A percentile compares a stretch with the other conserved stretches of the same genome.
Conservation (phyloP, 2,797 vertebrate genomes). For the Tokudaia muenninki region DNA sequence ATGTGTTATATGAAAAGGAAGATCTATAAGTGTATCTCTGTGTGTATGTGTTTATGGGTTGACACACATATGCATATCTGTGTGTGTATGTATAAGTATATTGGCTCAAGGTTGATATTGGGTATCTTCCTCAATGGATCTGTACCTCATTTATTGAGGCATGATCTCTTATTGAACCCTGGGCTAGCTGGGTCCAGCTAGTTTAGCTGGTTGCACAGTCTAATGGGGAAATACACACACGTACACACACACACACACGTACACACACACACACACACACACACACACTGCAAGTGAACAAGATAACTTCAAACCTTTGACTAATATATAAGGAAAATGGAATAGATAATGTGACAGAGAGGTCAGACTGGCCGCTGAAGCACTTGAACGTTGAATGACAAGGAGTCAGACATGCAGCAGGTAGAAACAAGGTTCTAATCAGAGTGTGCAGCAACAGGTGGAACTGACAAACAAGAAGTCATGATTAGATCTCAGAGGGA, state of each 20-base stretch:
- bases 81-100: neutral
- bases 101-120: neutral
- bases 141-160: neutral
- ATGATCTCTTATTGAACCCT: neutral
- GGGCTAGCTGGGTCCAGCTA: neutral
- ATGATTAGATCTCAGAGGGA: neutral
- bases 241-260: neutral
- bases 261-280: neutral
- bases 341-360: neutral
- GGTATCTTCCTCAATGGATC: neutral
- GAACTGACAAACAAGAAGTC: no score
- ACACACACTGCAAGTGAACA: neutral
- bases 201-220: neutral
- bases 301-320: neutral
- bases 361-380: neutral
- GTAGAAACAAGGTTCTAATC: neutral
- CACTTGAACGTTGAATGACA: neutral
- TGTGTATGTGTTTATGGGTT: neutral
- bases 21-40: neutral
- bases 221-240: neutral
- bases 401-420: neutral
- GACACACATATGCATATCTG: neutral
- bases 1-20: neutral
- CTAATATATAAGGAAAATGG: neutral
- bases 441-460: no score